Percentiles rank a stretch among this genome's conserved stretches.
These are phyloP conservation scores for Semnopithecus entellus DNA, from an alignment of 2,113 vertebrate genomes.

Conservation along the genomic window DNA sequence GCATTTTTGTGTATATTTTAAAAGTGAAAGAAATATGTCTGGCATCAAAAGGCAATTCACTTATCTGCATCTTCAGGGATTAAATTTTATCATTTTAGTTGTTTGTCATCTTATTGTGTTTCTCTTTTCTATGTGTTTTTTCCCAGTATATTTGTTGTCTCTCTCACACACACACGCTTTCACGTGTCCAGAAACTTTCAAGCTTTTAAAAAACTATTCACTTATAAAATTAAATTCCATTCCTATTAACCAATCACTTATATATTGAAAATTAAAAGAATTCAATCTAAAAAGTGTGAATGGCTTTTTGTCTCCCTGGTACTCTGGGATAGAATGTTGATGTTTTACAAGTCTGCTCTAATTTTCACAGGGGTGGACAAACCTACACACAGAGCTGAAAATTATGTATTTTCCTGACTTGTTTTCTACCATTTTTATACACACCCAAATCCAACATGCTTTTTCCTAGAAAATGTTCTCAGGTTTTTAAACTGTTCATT, in stretches of 20 bases:
- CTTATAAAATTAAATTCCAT: slow-evolving; percentile 13
- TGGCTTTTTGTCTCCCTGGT: not conserved
- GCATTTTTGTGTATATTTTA: not conserved
- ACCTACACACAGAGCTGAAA: not conserved
- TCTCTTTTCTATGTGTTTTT: not conserved
- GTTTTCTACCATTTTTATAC: not conserved
- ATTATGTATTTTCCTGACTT: not conserved
- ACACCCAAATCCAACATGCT: not conserved
- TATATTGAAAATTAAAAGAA: slow-evolving; percentile 10
- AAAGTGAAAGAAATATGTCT: not conserved
- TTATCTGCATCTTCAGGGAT: not conserved
- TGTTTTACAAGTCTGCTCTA: not conserved
- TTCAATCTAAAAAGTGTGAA: not conserved
- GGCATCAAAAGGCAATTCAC: not conserved
- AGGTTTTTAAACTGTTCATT: not conserved
- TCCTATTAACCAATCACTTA: not conserved
- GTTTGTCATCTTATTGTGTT: not conserved
- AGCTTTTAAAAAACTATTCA: not conserved
- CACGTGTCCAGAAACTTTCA: not conserved
- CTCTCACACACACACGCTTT: not conserved
- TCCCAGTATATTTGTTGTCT: not conserved
- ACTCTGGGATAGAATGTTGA: not conserved
- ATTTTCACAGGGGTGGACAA: not conserved
- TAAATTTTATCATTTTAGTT: not conserved
- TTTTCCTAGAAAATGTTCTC: not conserved